A percentile compares a stretch with the other conserved stretches of the same genome.
Evolutionary conservation across 2,797 vertebrate genomes (phyloP).

Genomic region (Hylomyscus alleni): DNA sequence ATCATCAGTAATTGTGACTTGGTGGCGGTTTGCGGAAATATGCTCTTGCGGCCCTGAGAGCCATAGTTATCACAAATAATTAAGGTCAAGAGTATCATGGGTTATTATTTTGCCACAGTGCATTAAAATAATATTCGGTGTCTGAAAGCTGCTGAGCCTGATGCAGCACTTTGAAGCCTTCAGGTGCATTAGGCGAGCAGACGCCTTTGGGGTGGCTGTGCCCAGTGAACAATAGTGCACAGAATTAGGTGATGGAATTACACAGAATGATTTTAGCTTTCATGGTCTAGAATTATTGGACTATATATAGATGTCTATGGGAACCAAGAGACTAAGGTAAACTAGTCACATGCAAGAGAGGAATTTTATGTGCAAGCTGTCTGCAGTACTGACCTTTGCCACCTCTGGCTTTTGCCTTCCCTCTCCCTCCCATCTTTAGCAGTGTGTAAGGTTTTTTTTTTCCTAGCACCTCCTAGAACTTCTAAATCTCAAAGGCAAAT

Average conservation of each 20-base stretch:
- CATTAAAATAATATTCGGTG: slow-evolving; percentile 80
- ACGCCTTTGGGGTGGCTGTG: neutral
- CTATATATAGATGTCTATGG: slow-evolving; percentile 34
- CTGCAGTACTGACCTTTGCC: neutral
- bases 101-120: slow-evolving; percentile 73
- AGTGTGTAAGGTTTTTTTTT: neutral
- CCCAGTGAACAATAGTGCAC: slow-evolving; percentile 13
- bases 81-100: slow-evolving; percentile 77
- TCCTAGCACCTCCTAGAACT: neutral
- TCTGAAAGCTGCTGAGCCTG: slow-evolving; percentile 75
- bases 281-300: slow-evolving; percentile 43
- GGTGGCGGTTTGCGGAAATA: slow-evolving; percentile 83
- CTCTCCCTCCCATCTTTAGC: neutral
- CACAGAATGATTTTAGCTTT: slow-evolving; percentile 31
- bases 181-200: slow-evolving; percentile 64
- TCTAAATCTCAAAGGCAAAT: slow-evolving; percentile 2
- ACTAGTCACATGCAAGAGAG: neutral
- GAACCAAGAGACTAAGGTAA: slow-evolving; percentile 32
- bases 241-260: slow-evolving; percentile 64
- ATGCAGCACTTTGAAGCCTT: slow-evolving; percentile 62
- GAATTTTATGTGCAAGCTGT: slow-evolving; percentile 24
- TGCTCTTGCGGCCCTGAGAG: slow-evolving; percentile 70
- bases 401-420: neutral
- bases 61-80: slow-evolving; percentile 83
- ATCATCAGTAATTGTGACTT: slow-evolving; percentile 83